Evolutionary conservation across 2,888 invertebrate species (phyloP).

Genomic region (Ophion obscuratus): DNA sequence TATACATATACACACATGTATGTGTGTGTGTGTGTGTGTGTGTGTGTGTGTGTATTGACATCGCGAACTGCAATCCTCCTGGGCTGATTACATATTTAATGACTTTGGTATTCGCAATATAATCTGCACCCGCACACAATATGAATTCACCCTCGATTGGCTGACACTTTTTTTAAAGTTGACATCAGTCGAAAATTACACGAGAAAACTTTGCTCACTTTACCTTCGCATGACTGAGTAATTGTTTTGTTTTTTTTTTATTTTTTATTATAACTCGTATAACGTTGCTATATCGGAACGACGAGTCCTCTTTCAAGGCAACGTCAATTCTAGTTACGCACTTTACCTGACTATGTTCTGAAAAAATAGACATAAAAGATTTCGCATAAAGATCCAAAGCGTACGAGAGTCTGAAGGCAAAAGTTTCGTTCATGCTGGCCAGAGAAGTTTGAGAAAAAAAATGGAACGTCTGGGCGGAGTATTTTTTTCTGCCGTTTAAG

Average conservation of each 20-base stretch:
- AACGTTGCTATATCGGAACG: not conserved
- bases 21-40: not conserved
- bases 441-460: not conserved
- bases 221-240: not conserved
- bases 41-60: not conserved
- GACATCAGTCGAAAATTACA: not conserved
- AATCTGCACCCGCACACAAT: not conserved
- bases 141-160: not conserved
- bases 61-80: not conserved
- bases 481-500: too few species aligned
- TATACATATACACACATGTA: too few species aligned
- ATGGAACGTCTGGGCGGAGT: too few species aligned
- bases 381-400: not conserved
- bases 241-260: not conserved
- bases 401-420: not conserved
- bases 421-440: not conserved
- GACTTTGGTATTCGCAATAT: not conserved
- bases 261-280: not conserved
- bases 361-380: not conserved
- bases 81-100: not conserved
- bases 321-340: not conserved
- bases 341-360: too few species aligned
- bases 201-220: not conserved
- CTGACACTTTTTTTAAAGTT: not conserved
- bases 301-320: not conserved